phyloP scores from a whole-genome alignment of 2,113 vertebrate genomes.

The Ophiodon elongatus region DNA sequence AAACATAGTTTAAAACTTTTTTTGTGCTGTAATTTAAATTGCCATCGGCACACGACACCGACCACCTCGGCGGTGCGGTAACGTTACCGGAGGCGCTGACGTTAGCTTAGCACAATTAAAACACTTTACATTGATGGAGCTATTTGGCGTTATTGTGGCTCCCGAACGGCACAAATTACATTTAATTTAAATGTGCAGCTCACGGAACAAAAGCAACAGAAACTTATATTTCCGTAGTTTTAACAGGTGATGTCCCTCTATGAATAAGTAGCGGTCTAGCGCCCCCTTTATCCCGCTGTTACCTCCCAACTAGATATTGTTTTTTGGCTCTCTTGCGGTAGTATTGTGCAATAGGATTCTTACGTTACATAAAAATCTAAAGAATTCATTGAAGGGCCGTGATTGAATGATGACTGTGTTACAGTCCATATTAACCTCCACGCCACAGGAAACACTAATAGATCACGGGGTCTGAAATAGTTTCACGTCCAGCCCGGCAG shows the following conservation, averaged over 20 bases:
- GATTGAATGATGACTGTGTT: not conserved
- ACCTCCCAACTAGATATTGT: not conserved
- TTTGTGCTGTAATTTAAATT: conserved; percentile 60
- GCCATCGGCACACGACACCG: conserved; percentile 49
- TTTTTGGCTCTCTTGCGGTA: not conserved
- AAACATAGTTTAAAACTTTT: conserved; percentile 61
- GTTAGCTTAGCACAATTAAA: not conserved
- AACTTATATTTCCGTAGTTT: not conserved
- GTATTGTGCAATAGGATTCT: not conserved
- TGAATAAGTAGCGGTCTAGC: conserved; percentile 28
- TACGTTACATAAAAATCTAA: not conserved
- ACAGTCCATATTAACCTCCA: conserved; percentile 5
- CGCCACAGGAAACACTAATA: not conserved
- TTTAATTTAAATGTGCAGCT: not conserved
- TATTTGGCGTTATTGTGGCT: not conserved
- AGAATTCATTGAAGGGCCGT: not conserved
- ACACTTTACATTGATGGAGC: fast-evolving
- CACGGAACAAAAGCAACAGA: not conserved
- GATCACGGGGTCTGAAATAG: not conserved
- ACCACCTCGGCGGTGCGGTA: conserved; percentile 33
- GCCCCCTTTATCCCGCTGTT: conserved; percentile 17
- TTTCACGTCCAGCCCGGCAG: not conserved
- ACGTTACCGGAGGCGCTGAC: not conserved
- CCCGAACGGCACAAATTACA: not conserved
- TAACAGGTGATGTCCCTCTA: conserved; percentile 21